Percentiles rank a stretch among this genome's conserved stretches.
These are phyloP conservation scores for Sinonovacula constricta DNA, from an alignment of 1,140 invertebrate species.

Conservation along the genomic window DNA sequence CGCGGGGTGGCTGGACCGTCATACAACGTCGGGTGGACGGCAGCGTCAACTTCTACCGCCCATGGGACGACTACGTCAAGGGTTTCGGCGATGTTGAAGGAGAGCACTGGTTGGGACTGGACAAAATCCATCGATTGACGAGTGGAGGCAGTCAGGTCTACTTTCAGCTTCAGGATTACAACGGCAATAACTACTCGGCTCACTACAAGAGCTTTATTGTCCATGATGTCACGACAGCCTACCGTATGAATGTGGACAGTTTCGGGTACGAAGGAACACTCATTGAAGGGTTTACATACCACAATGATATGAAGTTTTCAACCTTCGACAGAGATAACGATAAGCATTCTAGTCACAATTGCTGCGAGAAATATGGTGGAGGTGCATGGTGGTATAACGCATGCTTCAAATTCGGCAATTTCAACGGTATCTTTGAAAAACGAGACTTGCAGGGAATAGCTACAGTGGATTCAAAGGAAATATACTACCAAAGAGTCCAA, in stretches of 20 bases:
- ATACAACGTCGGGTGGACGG: too few species aligned
- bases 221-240: constrained; percentile 14
- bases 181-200: too few species aligned
- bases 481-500: too few species aligned
- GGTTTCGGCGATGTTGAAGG: too few species aligned
- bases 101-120: constrained; percentile 38
- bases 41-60: too few species aligned
- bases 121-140: constrained; percentile 35
- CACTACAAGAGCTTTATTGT: constrained; percentile 32
- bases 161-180: too few species aligned
- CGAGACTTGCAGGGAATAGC: constrained; percentile 7
- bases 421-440: constrained; percentile 40
- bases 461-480: too few species aligned
- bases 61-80: too few species aligned
- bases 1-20: too few species aligned
- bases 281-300: constrained; percentile 8
- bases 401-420: constrained; percentile 14
- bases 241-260: constrained; percentile 28
- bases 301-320: constrained; percentile 40
- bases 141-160: constrained; percentile 12
- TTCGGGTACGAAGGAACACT: constrained; percentile 16
- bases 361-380: too few species aligned
- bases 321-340: too few species aligned
- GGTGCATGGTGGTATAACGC: constrained; percentile 35
- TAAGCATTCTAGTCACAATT: background rate